phyloP scores from a whole-genome alignment of 2,113 vertebrate species.

The Sardina pilchardus region DNA sequence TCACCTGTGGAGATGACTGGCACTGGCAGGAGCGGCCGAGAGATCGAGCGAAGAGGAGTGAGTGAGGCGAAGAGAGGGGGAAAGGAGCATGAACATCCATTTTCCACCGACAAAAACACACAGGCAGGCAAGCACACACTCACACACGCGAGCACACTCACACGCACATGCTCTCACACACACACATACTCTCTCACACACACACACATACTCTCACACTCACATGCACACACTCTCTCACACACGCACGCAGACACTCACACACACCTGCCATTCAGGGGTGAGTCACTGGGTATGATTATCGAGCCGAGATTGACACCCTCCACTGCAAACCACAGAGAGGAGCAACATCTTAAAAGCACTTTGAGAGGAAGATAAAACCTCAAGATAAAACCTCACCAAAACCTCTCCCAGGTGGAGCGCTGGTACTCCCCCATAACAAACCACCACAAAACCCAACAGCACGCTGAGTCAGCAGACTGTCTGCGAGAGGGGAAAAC shows the following conservation, averaged over 20 bases:
- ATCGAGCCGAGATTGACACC: not conserved
- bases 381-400: not conserved
- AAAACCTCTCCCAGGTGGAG: not conserved
- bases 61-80: not conserved
- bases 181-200: no score
- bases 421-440: not conserved
- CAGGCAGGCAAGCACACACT: not conserved
- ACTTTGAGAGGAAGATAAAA: no score
- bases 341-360: not conserved
- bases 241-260: not conserved
- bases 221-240: not conserved
- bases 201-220: not conserved
- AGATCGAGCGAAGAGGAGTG: not conserved
- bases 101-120: not conserved
- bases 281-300: constrained; percentile 42
- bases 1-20: not conserved
- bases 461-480: not conserved
- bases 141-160: not conserved
- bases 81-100: constrained; percentile 22
- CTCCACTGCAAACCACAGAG: not conserved
- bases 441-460: not conserved
- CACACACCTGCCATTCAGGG: constrained; percentile 33
- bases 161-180: constrained; percentile 28
- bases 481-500: not conserved
- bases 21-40: not conserved